Evolutionary conservation across 2,113 vertebrate species (phyloP), one percentile per base, ranked within the genome.

Genomic region (Neolamprologus fasciatus): DNA sequence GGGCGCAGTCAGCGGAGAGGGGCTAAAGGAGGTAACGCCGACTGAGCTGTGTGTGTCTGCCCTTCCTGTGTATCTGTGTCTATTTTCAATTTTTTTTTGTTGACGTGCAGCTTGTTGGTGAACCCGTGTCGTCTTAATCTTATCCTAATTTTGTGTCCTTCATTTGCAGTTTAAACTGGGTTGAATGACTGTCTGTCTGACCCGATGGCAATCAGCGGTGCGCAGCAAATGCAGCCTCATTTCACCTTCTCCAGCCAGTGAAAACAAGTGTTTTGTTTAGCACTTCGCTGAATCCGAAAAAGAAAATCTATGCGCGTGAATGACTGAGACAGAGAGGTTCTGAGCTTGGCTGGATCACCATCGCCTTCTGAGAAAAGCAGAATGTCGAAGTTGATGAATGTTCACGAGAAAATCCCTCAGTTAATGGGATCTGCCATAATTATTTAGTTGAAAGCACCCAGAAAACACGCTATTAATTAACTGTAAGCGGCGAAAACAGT

Each of bases 21-120:
- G 91, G 84, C 79, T 90, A 87, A 47, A 83, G 85, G 88, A 93
- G 87, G 89, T 89, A 83, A 90, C 23, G 11, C 61, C 28, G 82
- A 71, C 85, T 92, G 66, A 87, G 80, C 73, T 73, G 17, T 66
- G 16, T 71, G 79, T 31, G 57, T 82, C 19, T 71, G 57, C 23
- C 14, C 35, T 26, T 26, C 33, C 47, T 37, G 19, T 68, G 33
- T 12, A 33, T 28, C 42, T 57, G 47, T 10, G 47, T 12, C 8
- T 54, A 80, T 79, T 76, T 79, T 81, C 12, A 31, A 3, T 10
- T 79, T 54, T 28, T 40, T 53, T 19, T 45, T 19, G 17, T 9
- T 28, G 19, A 40, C 12, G 19, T 37, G 9, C 26, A 53, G 73
- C 89, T 82, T 83, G 80, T 73, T 12, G 16, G 21, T 55, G 40